Evolutionary conservation across 2,797 vertebrate species (phyloP).

Genomic region (Micropoecilia bifurca): DNA sequence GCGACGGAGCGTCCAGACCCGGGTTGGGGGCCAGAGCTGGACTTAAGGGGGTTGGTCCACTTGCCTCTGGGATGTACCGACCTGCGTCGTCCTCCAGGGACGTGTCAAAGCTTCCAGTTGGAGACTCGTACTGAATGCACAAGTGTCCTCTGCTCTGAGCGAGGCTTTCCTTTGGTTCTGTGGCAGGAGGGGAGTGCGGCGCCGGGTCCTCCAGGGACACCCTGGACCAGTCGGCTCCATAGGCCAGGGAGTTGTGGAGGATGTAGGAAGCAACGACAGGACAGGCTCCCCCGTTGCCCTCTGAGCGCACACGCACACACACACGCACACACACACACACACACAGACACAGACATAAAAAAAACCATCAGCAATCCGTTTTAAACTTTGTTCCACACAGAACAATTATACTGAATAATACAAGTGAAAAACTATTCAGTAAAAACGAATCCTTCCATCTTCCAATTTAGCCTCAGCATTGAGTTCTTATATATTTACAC

Average conservation of each 20-base stretch:
- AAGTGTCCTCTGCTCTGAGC: constrained; percentile 72
- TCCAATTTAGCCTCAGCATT: not conserved
- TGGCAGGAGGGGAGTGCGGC: constrained; percentile 54
- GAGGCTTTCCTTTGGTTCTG: constrained; percentile 56
- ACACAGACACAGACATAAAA: too few relatives aligned
- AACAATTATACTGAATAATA: not conserved
- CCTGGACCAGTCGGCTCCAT: constrained; percentile 94
- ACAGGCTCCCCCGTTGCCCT: constrained; percentile 74
- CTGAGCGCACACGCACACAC: constrained; percentile 59
- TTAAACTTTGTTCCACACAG: not conserved
- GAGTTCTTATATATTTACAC: not conserved
- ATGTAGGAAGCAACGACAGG: constrained; percentile 85
- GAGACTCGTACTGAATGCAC: constrained; percentile 85
- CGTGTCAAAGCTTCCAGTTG: constrained; percentile 84
- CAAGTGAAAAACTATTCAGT: not conserved
- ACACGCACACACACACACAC: too few relatives aligned
- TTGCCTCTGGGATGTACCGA: constrained; percentile 58
- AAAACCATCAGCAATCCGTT: not conserved
- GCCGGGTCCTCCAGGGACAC: constrained; percentile 65
- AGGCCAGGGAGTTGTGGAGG: constrained; percentile 91
- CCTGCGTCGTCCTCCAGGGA: constrained; percentile 80
- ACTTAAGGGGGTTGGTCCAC: not conserved
- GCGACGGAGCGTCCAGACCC: constrained; percentile 13
- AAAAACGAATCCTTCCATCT: not conserved
- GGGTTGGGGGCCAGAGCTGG: not conserved